Conservation (phyloP, 1,140 invertebrate genomes). For the Nautilus pompilius region DNA sequence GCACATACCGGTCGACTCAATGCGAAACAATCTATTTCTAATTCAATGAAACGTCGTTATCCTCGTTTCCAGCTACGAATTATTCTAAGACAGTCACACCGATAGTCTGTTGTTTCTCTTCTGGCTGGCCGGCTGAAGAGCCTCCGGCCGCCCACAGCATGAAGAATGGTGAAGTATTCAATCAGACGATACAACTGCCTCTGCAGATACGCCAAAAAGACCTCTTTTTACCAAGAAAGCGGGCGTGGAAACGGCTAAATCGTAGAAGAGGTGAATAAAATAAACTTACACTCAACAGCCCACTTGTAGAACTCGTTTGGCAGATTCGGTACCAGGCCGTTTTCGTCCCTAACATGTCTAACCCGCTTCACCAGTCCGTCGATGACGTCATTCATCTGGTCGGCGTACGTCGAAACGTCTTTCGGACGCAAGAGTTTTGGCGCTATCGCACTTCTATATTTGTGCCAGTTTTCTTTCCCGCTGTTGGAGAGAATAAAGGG, state of each 20-base stretch:
- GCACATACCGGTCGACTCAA: too few relatives aligned
- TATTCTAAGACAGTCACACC: too few relatives aligned
- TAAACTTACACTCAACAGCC: slow-evolving; percentile 38
- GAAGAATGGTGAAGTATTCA: too few relatives aligned
- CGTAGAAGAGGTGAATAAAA: not conserved
- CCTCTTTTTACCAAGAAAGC: not conserved
- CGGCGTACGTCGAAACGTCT: slow-evolving; percentile 16
- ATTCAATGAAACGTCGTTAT: too few relatives aligned
- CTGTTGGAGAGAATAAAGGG: slow-evolving; percentile 12
- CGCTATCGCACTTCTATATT: slow-evolving; percentile 22
- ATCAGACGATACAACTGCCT: too few relatives aligned
- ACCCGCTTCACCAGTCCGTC: slow-evolving; percentile 21
- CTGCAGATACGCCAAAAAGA: too few relatives aligned
- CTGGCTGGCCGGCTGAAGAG: too few relatives aligned
- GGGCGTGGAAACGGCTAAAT: not conserved
- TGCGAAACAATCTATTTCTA: too few relatives aligned
- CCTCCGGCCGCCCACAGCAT: too few relatives aligned
- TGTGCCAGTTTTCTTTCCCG: slow-evolving; percentile 33
- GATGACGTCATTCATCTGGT: slow-evolving; percentile 20
- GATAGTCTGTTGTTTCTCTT: too few relatives aligned
- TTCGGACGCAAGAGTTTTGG: slow-evolving; percentile 25
- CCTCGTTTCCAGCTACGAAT: too few relatives aligned
- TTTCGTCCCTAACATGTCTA: slow-evolving; percentile 11
- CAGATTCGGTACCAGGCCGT: slow-evolving; percentile 22
- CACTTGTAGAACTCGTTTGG: slow-evolving; percentile 31